Evolutionary conservation across 1,140 invertebrate species (phyloP).

Genomic region (Gonatopus flavifemur): DNA sequence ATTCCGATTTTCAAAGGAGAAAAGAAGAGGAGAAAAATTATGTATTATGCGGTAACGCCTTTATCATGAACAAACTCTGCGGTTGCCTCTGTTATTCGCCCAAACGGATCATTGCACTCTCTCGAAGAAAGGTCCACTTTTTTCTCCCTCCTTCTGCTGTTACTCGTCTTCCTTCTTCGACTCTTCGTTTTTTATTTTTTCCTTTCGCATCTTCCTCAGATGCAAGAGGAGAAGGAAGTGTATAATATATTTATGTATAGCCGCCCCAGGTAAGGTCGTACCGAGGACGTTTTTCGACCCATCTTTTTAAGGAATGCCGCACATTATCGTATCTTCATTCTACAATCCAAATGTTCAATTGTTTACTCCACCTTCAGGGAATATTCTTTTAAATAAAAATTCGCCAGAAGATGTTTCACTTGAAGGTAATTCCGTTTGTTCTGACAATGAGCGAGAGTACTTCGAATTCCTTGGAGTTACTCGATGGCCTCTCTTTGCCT

Average conservation of each 20-base stretch:
- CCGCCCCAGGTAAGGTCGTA: conserved; percentile 39
- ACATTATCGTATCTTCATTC: too few species aligned
- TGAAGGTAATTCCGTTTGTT: too few species aligned
- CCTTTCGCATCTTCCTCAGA: conserved; percentile 30
- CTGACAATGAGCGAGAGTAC: too few species aligned
- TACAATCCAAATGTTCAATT: too few species aligned
- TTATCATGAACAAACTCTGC: too few species aligned
- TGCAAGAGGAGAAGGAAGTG: conserved; percentile 24
- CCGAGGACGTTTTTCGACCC: conserved; percentile 32
- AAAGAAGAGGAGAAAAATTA: too few species aligned
- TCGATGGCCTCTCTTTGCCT: too few species aligned
- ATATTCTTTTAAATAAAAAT: too few species aligned
- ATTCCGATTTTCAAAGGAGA: conserved; percentile 36
- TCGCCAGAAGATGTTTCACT: too few species aligned
- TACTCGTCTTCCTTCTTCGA: conserved; percentile 16
- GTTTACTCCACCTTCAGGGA: too few species aligned
- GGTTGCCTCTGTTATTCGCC: conserved; percentile 5
- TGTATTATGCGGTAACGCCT: conserved; percentile 35
- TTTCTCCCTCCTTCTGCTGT: conserved; percentile 22
- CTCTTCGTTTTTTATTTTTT: conserved; percentile 16
- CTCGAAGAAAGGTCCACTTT: background rate
- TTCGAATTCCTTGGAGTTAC: too few species aligned
- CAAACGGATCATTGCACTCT: conserved; percentile 17
- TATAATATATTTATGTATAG: conserved; percentile 49
- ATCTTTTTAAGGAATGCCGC: too few species aligned